phyloP scores from a whole-genome alignment of 2,797 vertebrate genomes.

The Gymnoscopelus braueri region DNA sequence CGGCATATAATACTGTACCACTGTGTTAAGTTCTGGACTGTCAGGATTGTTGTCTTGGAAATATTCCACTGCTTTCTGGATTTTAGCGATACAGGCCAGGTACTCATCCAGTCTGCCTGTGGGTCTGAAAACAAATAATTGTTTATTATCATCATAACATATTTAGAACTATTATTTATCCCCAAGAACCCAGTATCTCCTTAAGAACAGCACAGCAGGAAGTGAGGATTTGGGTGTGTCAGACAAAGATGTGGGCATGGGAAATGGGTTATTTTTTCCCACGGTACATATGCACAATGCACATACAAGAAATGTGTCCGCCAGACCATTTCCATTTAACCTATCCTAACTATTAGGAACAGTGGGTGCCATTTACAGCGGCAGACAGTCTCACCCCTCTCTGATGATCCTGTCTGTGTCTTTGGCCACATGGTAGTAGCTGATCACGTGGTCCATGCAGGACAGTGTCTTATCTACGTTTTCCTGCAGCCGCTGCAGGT shows the following conservation, averaged over 20 bases:
- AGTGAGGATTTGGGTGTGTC: too few species aligned
- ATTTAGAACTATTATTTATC: background rate
- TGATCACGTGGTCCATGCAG: conserved; percentile 96
- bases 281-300: too few species aligned
- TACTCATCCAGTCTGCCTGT: conserved; percentile 94
- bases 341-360: too few species aligned
- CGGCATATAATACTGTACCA: conserved; percentile 81
- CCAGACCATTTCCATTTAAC: background rate
- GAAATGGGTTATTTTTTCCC: too few species aligned
- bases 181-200: background rate
- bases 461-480: conserved; percentile 95
- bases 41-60: conserved; percentile 98
- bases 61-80: conserved; percentile 98
- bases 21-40: conserved; percentile 96
- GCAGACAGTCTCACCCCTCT: conserved; percentile 86
- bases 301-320: too few species aligned
- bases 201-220: background rate
- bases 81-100: conserved; percentile 92
- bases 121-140: conserved; percentile 76
- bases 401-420: conserved; percentile 94
- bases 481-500: conserved; percentile 96
- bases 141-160: background rate
- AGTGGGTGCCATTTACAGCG: too few species aligned
- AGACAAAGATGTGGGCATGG: too few species aligned
- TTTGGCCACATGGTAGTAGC: conserved; percentile 97